Percentiles rank a stretch among this genome's conserved stretches.
phyloP scores from a whole-genome alignment of 2,113 vertebrate genomes.

The Phrynosoma platyrhinos region DNA sequence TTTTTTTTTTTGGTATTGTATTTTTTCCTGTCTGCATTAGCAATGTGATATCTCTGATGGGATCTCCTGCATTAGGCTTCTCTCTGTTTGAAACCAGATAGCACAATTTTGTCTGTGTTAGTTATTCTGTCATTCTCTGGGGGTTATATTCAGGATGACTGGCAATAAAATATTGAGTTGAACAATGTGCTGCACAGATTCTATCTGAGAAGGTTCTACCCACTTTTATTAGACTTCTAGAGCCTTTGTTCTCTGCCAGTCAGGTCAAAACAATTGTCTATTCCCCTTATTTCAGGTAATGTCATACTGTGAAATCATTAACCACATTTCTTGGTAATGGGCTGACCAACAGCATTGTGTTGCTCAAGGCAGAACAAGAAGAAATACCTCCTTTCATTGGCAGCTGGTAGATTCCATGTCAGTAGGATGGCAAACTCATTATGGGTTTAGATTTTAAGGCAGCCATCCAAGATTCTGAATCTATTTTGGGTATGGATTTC shows the following conservation, averaged over 20 bases:
- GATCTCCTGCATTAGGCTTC: slow-evolving; percentile 43
- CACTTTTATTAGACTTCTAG: background rate
- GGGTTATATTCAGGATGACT: slow-evolving; percentile 38
- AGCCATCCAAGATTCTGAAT: too few species aligned
- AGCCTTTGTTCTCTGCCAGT: background rate
- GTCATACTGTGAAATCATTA: background rate
- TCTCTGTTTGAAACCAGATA: slow-evolving; percentile 54
- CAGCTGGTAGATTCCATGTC: too few species aligned
- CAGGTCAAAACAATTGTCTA: background rate
- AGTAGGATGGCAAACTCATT: too few species aligned
- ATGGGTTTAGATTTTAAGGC: too few species aligned
- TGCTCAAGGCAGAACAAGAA: too few species aligned
- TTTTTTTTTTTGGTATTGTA: background rate
- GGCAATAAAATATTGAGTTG: slow-evolving; percentile 3
- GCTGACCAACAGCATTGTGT: too few species aligned
- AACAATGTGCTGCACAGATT: slow-evolving; percentile 19
- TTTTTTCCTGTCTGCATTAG: slow-evolving; percentile 30
- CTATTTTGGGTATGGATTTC: too few species aligned
- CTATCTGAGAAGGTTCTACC: background rate
- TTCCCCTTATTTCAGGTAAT: background rate
- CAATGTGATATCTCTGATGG: slow-evolving; percentile 27
- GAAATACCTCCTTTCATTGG: too few species aligned
- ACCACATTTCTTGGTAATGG: background rate
- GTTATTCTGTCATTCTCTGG: slow-evolving; percentile 34
- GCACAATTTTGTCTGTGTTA: slow-evolving; percentile 43